Evolutionary conservation across 1,140 invertebrate genomes (phyloP).

Genomic region (Kradibia gibbosae): DNA sequence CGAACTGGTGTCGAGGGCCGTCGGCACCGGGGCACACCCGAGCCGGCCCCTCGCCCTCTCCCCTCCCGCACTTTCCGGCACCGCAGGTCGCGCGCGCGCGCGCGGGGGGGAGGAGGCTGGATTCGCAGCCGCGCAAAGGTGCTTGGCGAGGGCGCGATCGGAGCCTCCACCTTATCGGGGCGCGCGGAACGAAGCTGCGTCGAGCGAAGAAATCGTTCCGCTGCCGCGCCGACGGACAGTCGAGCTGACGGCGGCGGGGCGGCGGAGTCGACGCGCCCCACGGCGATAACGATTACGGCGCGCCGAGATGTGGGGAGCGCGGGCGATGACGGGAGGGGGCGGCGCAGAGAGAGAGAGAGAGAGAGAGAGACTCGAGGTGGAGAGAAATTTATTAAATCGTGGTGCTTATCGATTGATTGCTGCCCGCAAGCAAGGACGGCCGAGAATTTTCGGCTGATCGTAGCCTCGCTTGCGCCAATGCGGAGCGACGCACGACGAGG

Average conservation of each 20-base stretch:
- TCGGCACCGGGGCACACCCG: not conserved
- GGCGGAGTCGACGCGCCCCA: not conserved
- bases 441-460: not conserved
- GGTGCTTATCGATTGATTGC: conserved; percentile 2
- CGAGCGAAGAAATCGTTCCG: conserved; percentile 15
- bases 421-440: not conserved
- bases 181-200: conserved; percentile 2
- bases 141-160: conserved; percentile 5
- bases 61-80: not conserved
- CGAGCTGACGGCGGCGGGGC: not conserved
- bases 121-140: not conserved
- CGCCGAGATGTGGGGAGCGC: no score
- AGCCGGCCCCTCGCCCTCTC: not conserved
- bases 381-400: conserved; percentile 31
- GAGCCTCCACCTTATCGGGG: conserved; percentile 40
- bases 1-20: no score
- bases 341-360: no score
- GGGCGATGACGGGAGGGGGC: no score
- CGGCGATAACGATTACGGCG: not conserved
- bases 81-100: not conserved
- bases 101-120: no score
- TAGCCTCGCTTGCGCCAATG: not conserved
- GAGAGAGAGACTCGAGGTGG: not conserved
- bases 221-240: not conserved
- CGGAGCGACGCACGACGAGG: not conserved